Conservation (phyloP, 1,140 invertebrate genomes). For the Macrosteles quadrilineatus region DNA sequence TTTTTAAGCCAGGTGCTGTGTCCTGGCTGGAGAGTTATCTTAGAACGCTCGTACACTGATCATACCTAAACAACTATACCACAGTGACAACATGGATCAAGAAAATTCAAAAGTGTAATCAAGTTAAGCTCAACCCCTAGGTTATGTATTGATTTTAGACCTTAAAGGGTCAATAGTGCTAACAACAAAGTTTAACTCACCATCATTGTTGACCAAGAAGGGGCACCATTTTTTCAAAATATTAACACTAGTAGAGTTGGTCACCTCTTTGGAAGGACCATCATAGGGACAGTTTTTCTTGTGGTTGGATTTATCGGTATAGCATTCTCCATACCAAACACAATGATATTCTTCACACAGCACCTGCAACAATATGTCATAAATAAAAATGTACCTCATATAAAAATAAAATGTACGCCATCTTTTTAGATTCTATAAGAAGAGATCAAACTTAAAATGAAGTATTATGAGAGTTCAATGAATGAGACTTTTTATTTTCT, state of each 20-base stretch:
- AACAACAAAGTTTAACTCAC: too few species aligned
- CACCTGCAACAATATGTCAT: neutral
- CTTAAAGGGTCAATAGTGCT: too few species aligned
- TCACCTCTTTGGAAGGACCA: constrained; percentile 65
- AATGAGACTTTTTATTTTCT: neutral
- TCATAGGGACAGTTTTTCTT: constrained; percentile 69
- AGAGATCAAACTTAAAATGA: too few species aligned
- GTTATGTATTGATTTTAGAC: too few species aligned
- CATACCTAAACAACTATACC: too few species aligned
- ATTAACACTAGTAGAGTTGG: constrained; percentile 49
- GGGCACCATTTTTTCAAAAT: constrained; percentile 69
- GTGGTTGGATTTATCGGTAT: constrained; percentile 46
- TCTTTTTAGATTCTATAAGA: too few species aligned
- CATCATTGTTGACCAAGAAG: constrained; percentile 55
- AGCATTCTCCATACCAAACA: constrained; percentile 77
- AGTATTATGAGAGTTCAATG: neutral
- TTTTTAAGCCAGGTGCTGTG: too few species aligned
- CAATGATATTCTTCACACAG: constrained; percentile 59
- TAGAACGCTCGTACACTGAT: too few species aligned
- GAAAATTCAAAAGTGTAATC: too few species aligned
- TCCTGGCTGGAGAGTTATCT: too few species aligned
- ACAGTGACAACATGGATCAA: too few species aligned
- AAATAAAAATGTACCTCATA: neutral
- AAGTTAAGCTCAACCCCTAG: too few species aligned
- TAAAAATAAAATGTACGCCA: neutral